Base-by-base conservation (phyloP, 2,888 invertebrate genomes). In the Cyaniris semiargus region DNA sequence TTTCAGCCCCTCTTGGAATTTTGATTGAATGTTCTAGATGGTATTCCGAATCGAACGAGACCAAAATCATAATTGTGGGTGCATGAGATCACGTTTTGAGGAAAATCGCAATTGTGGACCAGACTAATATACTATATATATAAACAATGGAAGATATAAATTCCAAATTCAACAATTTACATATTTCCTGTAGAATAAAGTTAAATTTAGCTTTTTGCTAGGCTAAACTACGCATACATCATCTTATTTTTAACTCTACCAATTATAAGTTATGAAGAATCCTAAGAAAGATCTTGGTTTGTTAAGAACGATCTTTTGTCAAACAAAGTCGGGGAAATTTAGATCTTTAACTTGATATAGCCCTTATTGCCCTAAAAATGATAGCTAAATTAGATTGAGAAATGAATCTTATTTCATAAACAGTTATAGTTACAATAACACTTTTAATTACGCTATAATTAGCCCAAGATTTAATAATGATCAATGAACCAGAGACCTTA, bases 401-500 rank as follows among this genome's bases (percentile, higher is more conserved):
- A 56, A 7, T 58, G 2, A 21, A 21, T 5, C 3, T 10, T 60
- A 8, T 10, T 10, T 60, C 8, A n/a, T 7, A 21, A n/a, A 6
- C 21, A 72, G 1, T 53, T 48, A 31, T 70, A 38, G 34, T 27
- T 34, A 34, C 15, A n/a, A 38, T 38, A n/a, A 6, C 21, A 72
- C 6, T 13, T 15, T 3, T 38, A 72, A 72, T 8, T 13, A 23
- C 2, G 15, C 10, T 13, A 18, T 21, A 48, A 48, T 27, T 13
- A 18, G 15, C 3, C 21, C 13, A 48, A n/a, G 21, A 72, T 23
- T 8, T n/a, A 38, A 38, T n/a, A 70, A 70, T 76, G 77, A 27
- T 76, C 23, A 66, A 72, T 72, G 77, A 56, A 76, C 70, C 23
- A 27, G 13, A 72, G 21, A 4, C 15, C 23, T 10, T 60, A 60